A percentile compares a stretch with the other conserved stretches of the same genome.
These are phyloP conservation scores for Pelagia noctiluca DNA, from an alignment of 30 jellyfish, hydroid and myxozoan species.

Conservation along the genomic window DNA sequence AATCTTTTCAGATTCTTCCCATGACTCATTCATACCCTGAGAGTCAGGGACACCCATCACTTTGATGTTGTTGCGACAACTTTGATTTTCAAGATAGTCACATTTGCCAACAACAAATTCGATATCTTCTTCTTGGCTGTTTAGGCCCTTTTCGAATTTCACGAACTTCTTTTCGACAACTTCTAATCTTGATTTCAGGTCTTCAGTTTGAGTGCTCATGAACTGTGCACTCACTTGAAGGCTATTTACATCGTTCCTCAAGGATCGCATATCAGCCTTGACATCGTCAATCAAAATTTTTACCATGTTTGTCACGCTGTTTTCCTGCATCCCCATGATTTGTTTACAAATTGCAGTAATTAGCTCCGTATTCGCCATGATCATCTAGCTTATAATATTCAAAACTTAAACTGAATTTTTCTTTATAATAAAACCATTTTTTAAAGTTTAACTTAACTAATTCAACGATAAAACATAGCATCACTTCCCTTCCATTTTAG, in stretches of 20 bases:
- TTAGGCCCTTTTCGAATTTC: background rate
- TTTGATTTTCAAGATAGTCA: slow-evolving; percentile 37
- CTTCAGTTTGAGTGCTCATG: slow-evolving; percentile 4
- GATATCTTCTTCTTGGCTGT: background rate
- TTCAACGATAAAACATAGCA: background rate
- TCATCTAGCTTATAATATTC: background rate
- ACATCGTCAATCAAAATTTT: slow-evolving; percentile 45
- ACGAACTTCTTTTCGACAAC: slow-evolving; percentile 4
- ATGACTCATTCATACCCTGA: slow-evolving; percentile 4
- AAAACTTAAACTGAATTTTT: background rate
- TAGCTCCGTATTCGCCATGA: slow-evolving; percentile 8
- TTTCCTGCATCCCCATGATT: background rate
- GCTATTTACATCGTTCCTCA: slow-evolving; percentile 38
- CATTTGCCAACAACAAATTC: background rate
- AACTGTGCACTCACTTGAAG: slow-evolving; percentile 21
- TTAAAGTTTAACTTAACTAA: background rate
- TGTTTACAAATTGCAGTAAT: background rate
- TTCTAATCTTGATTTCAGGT: background rate
- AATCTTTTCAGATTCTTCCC: slow-evolving; percentile 30
- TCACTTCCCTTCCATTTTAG: slow-evolving; percentile 1
- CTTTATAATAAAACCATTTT: background rate
- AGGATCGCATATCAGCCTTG: slow-evolving; percentile 32
- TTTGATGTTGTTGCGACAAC: slow-evolving; percentile 45
- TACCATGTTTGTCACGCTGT: slow-evolving; percentile 11
- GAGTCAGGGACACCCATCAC: slow-evolving; percentile 41